A percentile compares a stretch with the other conserved stretches of the same genome.
Evolutionary conservation across 2,888 invertebrate species (phyloP).

Genomic region (Desoria tigrina): DNA sequence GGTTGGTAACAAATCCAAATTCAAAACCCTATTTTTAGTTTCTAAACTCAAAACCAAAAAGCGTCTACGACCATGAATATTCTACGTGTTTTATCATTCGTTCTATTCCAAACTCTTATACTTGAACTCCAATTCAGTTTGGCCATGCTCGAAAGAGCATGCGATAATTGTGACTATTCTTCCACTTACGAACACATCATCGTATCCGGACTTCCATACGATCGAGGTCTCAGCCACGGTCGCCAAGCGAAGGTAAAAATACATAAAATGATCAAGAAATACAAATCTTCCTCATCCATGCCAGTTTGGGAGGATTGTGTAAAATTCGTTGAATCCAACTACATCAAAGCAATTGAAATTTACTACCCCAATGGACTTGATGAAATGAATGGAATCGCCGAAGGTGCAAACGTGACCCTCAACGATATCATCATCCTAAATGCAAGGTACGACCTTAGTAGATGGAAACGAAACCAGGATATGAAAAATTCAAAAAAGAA

Average conservation of each 20-base stretch:
- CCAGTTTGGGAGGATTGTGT: slow-evolving; percentile 38
- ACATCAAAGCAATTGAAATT: slow-evolving; percentile 25
- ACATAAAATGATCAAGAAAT: slow-evolving; percentile 22
- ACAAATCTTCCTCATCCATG: slow-evolving; percentile 26
- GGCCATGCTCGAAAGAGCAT: no score
- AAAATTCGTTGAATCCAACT: slow-evolving; percentile 32
- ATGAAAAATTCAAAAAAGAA: background rate
- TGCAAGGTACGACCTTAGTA: slow-evolving; percentile 36
- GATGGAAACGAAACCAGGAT: slow-evolving; percentile 24
- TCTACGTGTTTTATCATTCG: no score
- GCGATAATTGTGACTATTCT: background rate
- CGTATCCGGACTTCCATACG: slow-evolving; percentile 32
- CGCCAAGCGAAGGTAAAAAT: slow-evolving; percentile 40
- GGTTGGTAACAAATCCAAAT: no score
- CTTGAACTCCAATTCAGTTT: no score
- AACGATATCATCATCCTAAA: slow-evolving; percentile 43
- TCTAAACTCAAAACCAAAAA: no score
- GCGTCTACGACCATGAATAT: no score
- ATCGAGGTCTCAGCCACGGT: slow-evolving; percentile 43
- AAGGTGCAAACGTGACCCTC: slow-evolving; percentile 31
- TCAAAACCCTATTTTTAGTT: no score
- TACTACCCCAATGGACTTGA: slow-evolving; percentile 38
- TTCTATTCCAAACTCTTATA: no score
- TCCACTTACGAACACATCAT: slow-evolving; percentile 22
- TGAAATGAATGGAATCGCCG: slow-evolving; percentile 45